Evolutionary conservation across 2,797 vertebrate genomes (phyloP).

Genomic region (Pogoniulus pusillus): DNA sequence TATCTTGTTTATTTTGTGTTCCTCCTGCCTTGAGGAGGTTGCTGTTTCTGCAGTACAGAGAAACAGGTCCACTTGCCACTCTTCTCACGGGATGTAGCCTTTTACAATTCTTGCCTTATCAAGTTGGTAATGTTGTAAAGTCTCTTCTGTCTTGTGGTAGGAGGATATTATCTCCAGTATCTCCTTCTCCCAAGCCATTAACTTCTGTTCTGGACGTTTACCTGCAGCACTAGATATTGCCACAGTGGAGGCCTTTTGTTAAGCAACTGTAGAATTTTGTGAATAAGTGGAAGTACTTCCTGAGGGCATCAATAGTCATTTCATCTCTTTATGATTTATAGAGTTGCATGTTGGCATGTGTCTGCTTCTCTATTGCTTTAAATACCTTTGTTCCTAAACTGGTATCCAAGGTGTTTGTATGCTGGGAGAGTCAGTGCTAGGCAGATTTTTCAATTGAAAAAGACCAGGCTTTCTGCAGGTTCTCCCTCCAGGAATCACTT

Average conservation of each 20-base stretch:
- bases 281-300: background rate
- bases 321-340: background rate
- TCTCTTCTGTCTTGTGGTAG: background rate
- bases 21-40: background rate
- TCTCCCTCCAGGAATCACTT: background rate
- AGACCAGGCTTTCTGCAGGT: background rate
- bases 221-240: background rate
- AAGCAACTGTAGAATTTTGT: background rate
- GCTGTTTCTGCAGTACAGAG: background rate
- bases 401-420: background rate
- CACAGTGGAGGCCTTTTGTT: background rate
- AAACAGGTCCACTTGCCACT: background rate
- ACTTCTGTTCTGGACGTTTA: background rate
- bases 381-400: background rate
- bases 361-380: background rate
- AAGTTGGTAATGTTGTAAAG: background rate
- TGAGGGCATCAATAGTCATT: background rate
- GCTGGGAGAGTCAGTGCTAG: background rate
- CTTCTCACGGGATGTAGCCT: background rate
- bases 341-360: background rate
- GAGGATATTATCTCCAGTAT: fast-evolving
- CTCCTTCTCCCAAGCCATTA: background rate
- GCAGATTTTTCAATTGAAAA: background rate
- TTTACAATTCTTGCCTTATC: background rate
- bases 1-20: background rate